Evolutionary conservation across 37 sponge, comb jelly and placozoan species (phyloP).

Genomic region (Cliona cf. orientalis): DNA sequence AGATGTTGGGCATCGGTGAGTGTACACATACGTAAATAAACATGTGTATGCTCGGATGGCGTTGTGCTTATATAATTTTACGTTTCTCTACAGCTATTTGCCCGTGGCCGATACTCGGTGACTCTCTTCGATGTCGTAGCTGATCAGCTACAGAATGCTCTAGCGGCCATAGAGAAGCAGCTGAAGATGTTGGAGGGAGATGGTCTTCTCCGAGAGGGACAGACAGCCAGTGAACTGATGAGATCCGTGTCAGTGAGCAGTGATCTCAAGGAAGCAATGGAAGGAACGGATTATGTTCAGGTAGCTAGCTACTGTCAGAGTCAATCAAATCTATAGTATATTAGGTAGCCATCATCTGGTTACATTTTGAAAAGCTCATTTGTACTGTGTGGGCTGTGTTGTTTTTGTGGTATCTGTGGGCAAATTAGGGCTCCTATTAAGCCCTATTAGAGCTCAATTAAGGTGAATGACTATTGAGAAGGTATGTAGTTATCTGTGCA

Average conservation of each 20-base stretch:
- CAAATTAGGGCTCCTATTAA: no score
- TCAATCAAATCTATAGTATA: no score
- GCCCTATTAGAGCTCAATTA: no score
- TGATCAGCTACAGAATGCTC: slow-evolving; percentile 73
- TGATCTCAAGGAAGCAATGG: slow-evolving; percentile 64
- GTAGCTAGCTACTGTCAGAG: no score
- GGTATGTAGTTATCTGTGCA: no score
- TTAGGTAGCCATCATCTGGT: no score
- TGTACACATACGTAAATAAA: background rate
- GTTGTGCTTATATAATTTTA: background rate
- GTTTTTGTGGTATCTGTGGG: no score
- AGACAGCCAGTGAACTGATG: slow-evolving; percentile 51
- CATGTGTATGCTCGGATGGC: background rate
- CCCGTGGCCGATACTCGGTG: slow-evolving; percentile 72
- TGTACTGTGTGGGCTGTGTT: no score
- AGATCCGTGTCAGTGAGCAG: slow-evolving; percentile 28
- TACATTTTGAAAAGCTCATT: no score
- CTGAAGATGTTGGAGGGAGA: slow-evolving; percentile 66
- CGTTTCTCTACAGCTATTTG: slow-evolving; percentile 89
- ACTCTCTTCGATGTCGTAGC: slow-evolving; percentile 72
- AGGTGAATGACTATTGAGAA: no score
- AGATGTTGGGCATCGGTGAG: slow-evolving; percentile 83
- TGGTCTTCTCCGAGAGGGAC: slow-evolving; percentile 61
- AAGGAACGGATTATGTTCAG: slow-evolving; percentile 85
- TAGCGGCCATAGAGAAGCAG: slow-evolving; percentile 46